Percentiles rank a stretch among this genome's conserved stretches.
phyloP scores from a whole-genome alignment of 2,113 vertebrate genomes.

The Megaleporinus macrocephalus region DNA sequence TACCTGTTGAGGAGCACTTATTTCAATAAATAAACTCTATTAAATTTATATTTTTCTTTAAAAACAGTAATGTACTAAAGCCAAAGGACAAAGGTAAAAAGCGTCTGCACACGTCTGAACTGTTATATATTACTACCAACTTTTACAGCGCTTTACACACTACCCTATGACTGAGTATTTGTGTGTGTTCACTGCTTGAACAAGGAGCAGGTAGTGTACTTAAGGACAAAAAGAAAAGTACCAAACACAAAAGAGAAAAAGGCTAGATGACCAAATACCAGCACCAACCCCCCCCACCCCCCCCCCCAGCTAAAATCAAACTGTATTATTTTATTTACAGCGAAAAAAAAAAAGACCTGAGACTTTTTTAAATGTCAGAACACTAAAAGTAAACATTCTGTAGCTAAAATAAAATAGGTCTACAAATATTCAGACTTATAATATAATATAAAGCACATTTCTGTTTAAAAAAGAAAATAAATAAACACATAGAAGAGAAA shows the following conservation, averaged over 20 bases:
- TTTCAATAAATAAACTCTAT: neutral
- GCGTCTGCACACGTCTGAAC: neutral
- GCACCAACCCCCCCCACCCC: neutral
- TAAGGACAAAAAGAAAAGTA: constrained; percentile 6
- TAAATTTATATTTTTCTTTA: neutral
- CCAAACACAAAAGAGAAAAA: neutral
- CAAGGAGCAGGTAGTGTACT: constrained; percentile 2
- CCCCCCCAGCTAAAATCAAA: neutral
- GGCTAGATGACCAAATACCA: neutral
- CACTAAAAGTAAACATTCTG: neutral
- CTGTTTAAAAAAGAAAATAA: neutral
- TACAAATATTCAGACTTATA: neutral
- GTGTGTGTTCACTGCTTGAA: neutral
- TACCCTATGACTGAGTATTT: neutral
- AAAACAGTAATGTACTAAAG: too few relatives aligned
- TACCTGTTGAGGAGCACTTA: too few relatives aligned
- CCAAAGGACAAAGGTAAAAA: too few relatives aligned
- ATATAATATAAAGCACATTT: too few relatives aligned
- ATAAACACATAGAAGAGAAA: neutral
- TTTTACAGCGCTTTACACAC: neutral
- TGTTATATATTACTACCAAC: neutral
- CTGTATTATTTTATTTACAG: neutral
- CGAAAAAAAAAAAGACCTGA: constrained; percentile 10
- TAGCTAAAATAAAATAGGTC: neutral
- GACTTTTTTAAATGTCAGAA: constrained; percentile 6